Evolutionary conservation across 2,113 vertebrate species (phyloP), one percentile per base, ranked within the genome.

Genomic region (Otocyon megalotis): DNA sequence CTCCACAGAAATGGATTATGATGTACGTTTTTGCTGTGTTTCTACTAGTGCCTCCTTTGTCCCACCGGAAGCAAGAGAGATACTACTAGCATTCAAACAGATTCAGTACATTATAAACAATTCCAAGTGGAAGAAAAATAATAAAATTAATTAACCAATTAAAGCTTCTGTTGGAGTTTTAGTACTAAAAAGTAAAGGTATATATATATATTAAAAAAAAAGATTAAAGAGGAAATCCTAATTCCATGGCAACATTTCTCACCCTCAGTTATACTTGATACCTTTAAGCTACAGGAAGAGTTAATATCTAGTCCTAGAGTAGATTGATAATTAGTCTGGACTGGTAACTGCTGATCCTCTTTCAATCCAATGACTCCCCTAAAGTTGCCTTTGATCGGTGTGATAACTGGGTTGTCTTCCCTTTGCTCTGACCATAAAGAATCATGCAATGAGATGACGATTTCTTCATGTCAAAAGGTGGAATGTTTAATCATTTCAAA

Each of bases 161-260:
- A 43, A 88, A 94, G 30, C 17, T 85, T 15, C 22, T 30, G 5
- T 28, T 72, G 2, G 79, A 76, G 30, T 72, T 74, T 79, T 79
- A 26, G 81, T 91, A n/a, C 58, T 83, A 81, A 90, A 56, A 96
- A 53, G 15, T 67, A 88, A 88, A 50, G 28, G 5, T 80, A 30
- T 67, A 28, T 85, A 69, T n/a, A 17, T n/a, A 26, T 26, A n/a
- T n/a, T n/a, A 15, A 82, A 71, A 88, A 71, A 50, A 54, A 50
- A 54, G 12, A 79, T 76, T 63, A 74, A 72, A 84, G 60, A 3
- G 24, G 20, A 84, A 50, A 19, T 83, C 30, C 63, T 83, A 91
- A 85, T 69, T 95, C 43, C 19, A 62, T 94, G 90, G 54, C 30
- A 82, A 7, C 88, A 89, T 81, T 92, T 84, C 65, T 69, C 6